phyloP scores from a whole-genome alignment of 2,888 invertebrate species.

The Crocallis elinguaria region DNA sequence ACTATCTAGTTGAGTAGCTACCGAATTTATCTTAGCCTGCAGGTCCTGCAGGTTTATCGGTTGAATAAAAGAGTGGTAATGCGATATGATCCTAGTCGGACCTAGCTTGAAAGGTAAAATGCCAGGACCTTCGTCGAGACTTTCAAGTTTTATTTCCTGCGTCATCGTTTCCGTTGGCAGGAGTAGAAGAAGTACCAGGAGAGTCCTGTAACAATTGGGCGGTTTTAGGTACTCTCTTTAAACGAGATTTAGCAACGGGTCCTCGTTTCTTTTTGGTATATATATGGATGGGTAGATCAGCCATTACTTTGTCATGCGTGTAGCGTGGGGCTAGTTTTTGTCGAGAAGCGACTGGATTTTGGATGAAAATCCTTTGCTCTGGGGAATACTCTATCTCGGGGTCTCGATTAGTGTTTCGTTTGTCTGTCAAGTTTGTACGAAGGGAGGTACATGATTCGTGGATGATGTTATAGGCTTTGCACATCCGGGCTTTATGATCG shows the following conservation, averaged over 20 bases:
- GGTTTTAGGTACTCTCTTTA: conserved; percentile 20
- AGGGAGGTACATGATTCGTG: not conserved
- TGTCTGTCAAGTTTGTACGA: not conserved
- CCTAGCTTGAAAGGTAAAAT: conserved; percentile 1
- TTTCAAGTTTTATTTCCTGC: not conserved
- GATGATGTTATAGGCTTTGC: too few relatives aligned
- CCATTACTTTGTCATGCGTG: too few relatives aligned
- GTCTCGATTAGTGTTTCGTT: not conserved
- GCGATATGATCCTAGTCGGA: not conserved
- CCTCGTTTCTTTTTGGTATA: too few relatives aligned
- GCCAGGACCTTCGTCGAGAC: not conserved
- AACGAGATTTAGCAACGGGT: too few relatives aligned
- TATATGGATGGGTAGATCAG: too few relatives aligned
- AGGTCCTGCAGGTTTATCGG: too few relatives aligned
- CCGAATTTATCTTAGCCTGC: too few relatives aligned
- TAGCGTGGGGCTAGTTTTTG: not conserved
- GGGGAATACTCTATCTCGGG: too few relatives aligned
- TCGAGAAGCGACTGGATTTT: not conserved
- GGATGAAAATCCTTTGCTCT: not conserved
- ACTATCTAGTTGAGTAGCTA: too few relatives aligned
- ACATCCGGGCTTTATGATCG: too few relatives aligned
- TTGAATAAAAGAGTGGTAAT: too few relatives aligned
- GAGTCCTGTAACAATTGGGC: not conserved
- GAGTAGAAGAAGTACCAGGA: not conserved
- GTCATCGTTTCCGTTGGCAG: not conserved